Evolutionary conservation across 2,113 vertebrate genomes (phyloP), one percentile per base, ranked within the genome.

Genomic region (Rhadina sibilatrix): DNA sequence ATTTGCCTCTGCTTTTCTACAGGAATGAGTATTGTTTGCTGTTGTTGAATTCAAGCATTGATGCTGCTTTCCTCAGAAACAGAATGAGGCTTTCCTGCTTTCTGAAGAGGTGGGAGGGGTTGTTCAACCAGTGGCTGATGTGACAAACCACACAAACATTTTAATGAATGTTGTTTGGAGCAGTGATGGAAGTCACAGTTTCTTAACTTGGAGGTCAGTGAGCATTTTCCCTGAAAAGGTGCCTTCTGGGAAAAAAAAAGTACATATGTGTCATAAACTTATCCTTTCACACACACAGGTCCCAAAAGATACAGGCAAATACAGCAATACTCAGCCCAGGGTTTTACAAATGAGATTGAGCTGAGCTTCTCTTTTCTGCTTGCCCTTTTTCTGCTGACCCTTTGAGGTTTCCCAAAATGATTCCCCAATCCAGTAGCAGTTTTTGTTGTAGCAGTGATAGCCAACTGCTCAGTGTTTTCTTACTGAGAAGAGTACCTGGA

Each of bases 111-210:
- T 31, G 61, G 49, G 38, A 84, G 37, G 37, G 47, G n/a, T 25
- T 56, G 40, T 61, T 89, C 46, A 53, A n/a, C 22, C 0, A 0
- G 60, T n/a, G 59, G 78, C 47, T 74, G 54, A 54, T 0, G 0
- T 18, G 77, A n/a, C 4, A 10, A 59, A 35, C 30, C 1, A 6
- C 40, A n/a, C 21, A 42, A 57, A n/a, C 2, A 1, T 79, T 92
- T 82, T 71, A 60, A 59, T 60, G 35, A 37, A 44, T 20, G 30
- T 21, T 75, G 11, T 53, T 76, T 3, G 2, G 52, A 61, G 72
- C 27, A 52, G 57, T 1, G 6, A 28, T 40, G 31, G 63, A 85
- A 93, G 35, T n/a, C 31, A 40, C 18, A 18, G 24, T 69, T 85
- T 56, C 38, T 40, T 75, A 66, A 35, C 63, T 38, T 83, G 38